Percentiles rank a stretch among this genome's conserved stretches.
These are phyloP conservation scores for Zaprionus gabonicus DNA, from an alignment of 1,140 invertebrate species.

Conservation along the genomic window DNA sequence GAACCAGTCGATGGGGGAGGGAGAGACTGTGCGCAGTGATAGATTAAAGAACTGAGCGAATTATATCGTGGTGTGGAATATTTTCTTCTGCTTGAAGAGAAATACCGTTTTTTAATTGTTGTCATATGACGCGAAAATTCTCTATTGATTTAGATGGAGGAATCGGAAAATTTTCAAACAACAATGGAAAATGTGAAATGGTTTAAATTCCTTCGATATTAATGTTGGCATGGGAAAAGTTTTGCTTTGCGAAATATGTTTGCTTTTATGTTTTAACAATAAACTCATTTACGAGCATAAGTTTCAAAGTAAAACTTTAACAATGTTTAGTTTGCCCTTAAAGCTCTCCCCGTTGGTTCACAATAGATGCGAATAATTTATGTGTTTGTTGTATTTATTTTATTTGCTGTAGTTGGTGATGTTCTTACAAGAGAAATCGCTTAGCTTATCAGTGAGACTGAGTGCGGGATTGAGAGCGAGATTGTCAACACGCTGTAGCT, in stretches of 20 bases:
- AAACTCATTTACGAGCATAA: constrained; percentile 3
- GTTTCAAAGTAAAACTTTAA: not conserved
- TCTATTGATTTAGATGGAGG: constrained; percentile 13
- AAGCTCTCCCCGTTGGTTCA: not conserved
- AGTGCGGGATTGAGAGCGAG: not conserved
- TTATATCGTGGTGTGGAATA: constrained; percentile 38
- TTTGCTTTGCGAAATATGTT: not conserved
- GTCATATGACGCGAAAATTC: constrained; percentile 50
- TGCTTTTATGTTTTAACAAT: not conserved
- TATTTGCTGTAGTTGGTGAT: constrained; percentile 11
- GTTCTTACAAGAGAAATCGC: constrained; percentile 16
- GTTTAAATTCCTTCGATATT: too few relatives aligned
- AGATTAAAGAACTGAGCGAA: constrained; percentile 43
- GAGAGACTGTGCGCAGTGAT: constrained; percentile 40
- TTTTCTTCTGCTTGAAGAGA: constrained; percentile 21
- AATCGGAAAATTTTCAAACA: constrained; percentile 14
- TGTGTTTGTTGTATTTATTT: constrained; percentile 18
- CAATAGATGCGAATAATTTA: constrained; percentile 2
- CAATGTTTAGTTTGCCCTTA: not conserved
- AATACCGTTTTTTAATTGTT: constrained; percentile 44
- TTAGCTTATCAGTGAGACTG: constrained; percentile 28
- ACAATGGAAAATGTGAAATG: not conserved
- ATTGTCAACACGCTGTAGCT: constrained; percentile 28
- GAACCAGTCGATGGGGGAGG: constrained; percentile 46
- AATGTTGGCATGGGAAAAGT: not conserved